phyloP scores from a whole-genome alignment of 37 sponge, comb jelly and placozoan genomes.

The Beroe ovata region DNA sequence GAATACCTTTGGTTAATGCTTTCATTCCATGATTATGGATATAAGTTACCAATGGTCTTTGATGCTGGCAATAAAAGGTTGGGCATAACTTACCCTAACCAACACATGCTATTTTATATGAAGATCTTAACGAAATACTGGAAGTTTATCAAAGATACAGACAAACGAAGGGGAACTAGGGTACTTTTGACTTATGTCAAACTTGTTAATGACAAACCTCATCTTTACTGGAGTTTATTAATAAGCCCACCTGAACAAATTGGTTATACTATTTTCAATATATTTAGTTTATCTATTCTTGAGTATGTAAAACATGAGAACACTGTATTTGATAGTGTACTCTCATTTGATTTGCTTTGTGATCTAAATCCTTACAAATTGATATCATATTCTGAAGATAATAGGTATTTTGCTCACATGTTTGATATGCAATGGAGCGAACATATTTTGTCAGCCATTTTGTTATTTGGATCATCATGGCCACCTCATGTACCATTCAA shows the following conservation, averaged over 20 bases:
- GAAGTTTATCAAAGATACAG: constrained; percentile 8
- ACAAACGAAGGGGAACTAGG: neutral
- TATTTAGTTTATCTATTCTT: constrained; percentile 26
- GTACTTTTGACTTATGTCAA: constrained; percentile 31
- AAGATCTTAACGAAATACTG: constrained; percentile 16
- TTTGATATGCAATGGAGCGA: neutral
- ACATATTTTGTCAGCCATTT: neutral
- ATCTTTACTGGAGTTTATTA: constrained; percentile 7
- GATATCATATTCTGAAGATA: too few species aligned
- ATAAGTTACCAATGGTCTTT: too few species aligned
- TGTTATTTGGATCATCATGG: neutral
- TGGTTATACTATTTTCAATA: constrained; percentile 12
- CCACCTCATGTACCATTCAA: neutral
- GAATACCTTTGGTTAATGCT: neutral
- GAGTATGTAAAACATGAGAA: too few species aligned
- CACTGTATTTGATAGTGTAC: too few species aligned
- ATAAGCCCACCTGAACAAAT: neutral
- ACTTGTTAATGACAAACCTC: neutral
- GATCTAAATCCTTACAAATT: too few species aligned
- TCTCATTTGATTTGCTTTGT: too few species aligned
- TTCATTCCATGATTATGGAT: too few species aligned
- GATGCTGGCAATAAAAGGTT: too few species aligned
- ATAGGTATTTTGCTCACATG: neutral
- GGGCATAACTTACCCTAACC: too few species aligned
- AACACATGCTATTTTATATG: constrained; percentile 9